Evolutionary conservation across 1,140 invertebrate species (phyloP).

Genomic region (Plectrocnemia conspersa): DNA sequence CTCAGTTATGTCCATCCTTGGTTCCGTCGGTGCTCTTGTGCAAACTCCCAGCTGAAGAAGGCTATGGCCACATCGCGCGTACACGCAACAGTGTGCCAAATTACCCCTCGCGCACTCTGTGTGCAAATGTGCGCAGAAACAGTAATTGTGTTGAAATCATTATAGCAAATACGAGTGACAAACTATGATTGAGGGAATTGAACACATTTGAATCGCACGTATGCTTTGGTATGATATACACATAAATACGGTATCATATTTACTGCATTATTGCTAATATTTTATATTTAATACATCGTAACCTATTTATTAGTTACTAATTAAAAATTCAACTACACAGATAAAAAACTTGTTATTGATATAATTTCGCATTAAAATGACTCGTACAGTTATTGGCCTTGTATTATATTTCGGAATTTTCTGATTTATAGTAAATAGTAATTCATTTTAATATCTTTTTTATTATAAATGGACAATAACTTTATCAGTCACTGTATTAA

Average conservation of each 20-base stretch:
- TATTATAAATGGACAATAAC: too few species aligned
- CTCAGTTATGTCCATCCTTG: conserved; percentile 19
- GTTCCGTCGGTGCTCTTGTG: conserved; percentile 20
- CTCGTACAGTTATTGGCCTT: too few species aligned
- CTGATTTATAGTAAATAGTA: too few species aligned
- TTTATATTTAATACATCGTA: not conserved
- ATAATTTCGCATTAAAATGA: too few species aligned
- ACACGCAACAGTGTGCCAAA: conserved; percentile 23
- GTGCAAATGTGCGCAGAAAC: conserved; percentile 19
- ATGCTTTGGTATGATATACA: conserved; percentile 12
- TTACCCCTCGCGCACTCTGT: conserved; percentile 17
- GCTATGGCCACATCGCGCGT: conserved; percentile 17
- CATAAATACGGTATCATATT: not conserved
- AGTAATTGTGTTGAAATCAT: conserved; percentile 25
- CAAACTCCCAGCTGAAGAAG: conserved; percentile 16
- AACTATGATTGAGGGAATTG: conserved; percentile 7
- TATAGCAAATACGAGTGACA: conserved; percentile 17
- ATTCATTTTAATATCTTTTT: too few species aligned
- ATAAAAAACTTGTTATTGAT: too few species aligned
- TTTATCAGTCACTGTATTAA: too few species aligned
- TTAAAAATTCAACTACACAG: too few species aligned
- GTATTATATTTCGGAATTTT: too few species aligned
- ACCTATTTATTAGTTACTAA: too few species aligned
- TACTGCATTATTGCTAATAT: not conserved
- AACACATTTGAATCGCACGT: conserved; percentile 21